Base-by-base conservation (phyloP, 2,888 invertebrate genomes). In the Tenthredo livida region DNA sequence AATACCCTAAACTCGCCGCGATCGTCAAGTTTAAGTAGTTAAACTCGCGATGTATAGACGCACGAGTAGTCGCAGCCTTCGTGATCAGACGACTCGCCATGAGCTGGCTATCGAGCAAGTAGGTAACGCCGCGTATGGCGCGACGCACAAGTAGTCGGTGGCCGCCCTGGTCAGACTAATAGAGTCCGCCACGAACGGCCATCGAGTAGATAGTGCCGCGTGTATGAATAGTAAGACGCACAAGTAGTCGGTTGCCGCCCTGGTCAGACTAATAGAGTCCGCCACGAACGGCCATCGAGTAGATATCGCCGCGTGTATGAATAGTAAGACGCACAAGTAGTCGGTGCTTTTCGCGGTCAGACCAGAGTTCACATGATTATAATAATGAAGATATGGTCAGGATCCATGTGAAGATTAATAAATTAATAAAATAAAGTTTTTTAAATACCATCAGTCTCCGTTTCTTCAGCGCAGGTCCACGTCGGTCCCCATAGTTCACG, bases 401-500 rank as follows among this genome's bases (percentile, higher is more conserved):
- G 37, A 37, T 21, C 29, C 29, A n/a, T 21, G 37, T 12, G n/a
- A 1, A 17, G 37, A 73, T 2, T 61, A 61, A 54, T 61, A 12
- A 21, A 25, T 43, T 37, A 37, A 2, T 37, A 37, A 21, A 9
- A 15, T 9, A 40, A 21, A 54, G 33, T 0, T 21, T 33, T 10
- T 33, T 29, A 7, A 70, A 84, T 54, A 85, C 85, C 85, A 58
- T 85, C 58, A n/a, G 82, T 58, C 29, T 83, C 82, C 7, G 70
- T 70, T 72, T 90, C 90, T 17, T 90, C 89, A 37, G 91, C 90
- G 72, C 91, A 91, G 12, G 90, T 90, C 85, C 88, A 86, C 10
- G 90, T 87, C 1, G 90, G 90, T 84, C 90, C 89, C 90, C 92
- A 92, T 2, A 92, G 86, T 54, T 92, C 91, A 61, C 91, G 91